A percentile compares a stretch with the other conserved stretches of the same genome.
Evolutionary conservation across 2,888 invertebrate species (phyloP).

Genomic region (Germaria angustata): DNA sequence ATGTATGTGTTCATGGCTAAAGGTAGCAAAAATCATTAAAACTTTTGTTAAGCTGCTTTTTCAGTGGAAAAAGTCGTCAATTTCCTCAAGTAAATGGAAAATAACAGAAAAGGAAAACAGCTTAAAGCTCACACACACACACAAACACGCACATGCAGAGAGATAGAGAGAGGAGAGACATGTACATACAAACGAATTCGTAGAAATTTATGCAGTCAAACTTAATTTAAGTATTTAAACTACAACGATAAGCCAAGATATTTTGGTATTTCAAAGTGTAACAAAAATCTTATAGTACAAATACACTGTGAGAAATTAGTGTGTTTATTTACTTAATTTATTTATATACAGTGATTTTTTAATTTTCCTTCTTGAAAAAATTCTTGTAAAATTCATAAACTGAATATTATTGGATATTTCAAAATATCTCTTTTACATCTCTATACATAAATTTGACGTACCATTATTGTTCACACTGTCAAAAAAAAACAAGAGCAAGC

Average conservation of each 20-base stretch:
- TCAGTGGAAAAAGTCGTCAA: slow-evolving; percentile 23
- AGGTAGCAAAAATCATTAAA: slow-evolving; percentile 36
- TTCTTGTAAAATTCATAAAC: no score
- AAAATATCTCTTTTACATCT: no score
- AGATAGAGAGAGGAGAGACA: no score
- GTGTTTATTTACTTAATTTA: not conserved
- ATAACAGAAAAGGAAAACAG: not conserved
- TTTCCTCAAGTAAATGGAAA: slow-evolving; percentile 11
- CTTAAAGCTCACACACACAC: not conserved
- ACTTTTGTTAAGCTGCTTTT: slow-evolving; percentile 26
- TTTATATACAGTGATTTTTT: no score
- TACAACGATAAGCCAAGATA: not conserved
- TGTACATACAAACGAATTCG: not conserved
- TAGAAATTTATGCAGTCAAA: not conserved
- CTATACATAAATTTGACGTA: no score
- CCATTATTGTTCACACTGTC: no score
- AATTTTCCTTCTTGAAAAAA: no score
- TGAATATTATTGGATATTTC: no score
- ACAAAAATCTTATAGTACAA: not conserved
- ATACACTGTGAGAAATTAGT: not conserved
- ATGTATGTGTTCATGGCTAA: not conserved
- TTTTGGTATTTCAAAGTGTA: not conserved
- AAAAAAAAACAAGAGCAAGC: no score
- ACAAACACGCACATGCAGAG: not conserved
- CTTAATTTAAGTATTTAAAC: not conserved